Base-by-base conservation (phyloP, 2,888 invertebrate genomes). In the Hofmannophila pseudospretella region DNA sequence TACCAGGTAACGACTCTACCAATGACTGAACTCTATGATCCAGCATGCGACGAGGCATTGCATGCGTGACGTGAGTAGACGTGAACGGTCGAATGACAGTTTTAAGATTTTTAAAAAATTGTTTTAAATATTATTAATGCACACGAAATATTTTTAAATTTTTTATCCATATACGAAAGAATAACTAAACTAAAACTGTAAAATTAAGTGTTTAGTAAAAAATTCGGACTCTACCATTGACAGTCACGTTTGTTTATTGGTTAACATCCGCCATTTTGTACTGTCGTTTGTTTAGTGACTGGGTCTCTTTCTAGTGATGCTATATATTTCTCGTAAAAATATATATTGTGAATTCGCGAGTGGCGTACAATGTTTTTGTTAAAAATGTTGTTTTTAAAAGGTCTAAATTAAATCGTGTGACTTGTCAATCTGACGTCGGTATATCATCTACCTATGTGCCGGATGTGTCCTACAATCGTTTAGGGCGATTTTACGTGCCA, bases 201-300 rank as follows among this genome's bases (percentile, higher is more conserved):
- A 67, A 70, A 65, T 54, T 67, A 69, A 68, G 69, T 72, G 64
- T 58, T 50, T 54, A 54, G n/a, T 42, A 41, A 55, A 47, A 57
- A 45, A 49, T 67, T 64, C 47, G 42, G 52, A 63, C 53, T 64
- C 30, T 58, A 72, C 58, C 72, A 66, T 76, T 79, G 77, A 81
- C 73, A 77, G 73, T 74, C 79, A 77, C 80, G 82, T 84, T 84
- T 86, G 84, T 82, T 86, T 85, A 81, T 86, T 84, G 84, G 84
- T 82, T 84, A 82, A 72, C 79, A 82, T 81, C 86, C 86, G 86
- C 86, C 86, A 86, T 86, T 85, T 86, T 86, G 86, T 86, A 81
- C 81, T 80, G 78, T 86, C 85, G 86, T 84, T 85, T 86, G 84
- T 85, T 82, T 84, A 85, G 80, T 82, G 84, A 81, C 82, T 82